Evolutionary conservation across 1,140 invertebrate species (phyloP), one percentile per base, ranked within the genome.

Genomic region (Meloidogyne hapla): DNA sequence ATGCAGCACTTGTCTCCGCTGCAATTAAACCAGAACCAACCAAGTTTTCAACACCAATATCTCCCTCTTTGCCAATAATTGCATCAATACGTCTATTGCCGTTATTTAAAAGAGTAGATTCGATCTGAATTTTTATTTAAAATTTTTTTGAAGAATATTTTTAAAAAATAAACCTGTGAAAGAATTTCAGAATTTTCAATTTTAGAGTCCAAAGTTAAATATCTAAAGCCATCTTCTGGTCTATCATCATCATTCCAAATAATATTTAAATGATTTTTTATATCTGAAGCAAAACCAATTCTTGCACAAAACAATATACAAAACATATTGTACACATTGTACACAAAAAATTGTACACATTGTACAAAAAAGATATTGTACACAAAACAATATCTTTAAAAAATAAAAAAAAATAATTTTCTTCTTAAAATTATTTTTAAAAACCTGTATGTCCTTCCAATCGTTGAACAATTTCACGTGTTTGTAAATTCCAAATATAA

Each of bases 401-500:
- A 5, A 73, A n/a, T 33, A 33, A 33, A 68, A n/a, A 10, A 45
- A 25, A n/a, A n/a, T n/a, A n/a, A n/a, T n/a, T n/a, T n/a, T n/a
- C n/a, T n/a, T n/a, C n/a, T n/a, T n/a, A n/a, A n/a, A n/a, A n/a
- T n/a, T n/a, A n/a, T n/a, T n/a, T n/a, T n/a, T 33, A 90, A 4
- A 33, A 33, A 93, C 93, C 93, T 85, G 94, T 95, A 87, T 98
- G 96, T 3, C 96, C 96, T 85, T 93, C 92, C 73, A 99, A 88
- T 89, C 95, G 95, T 89, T 99, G 97, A 66, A 99, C 97, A 79
- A 99, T 94, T 90, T 99, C 96, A 89, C 99, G 98, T 21, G 95
- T 96, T 87, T 99, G 96, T 72, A 99, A 90, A 90, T 99, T 99
- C 97, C 97, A 99, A 83, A 99, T 96, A 85, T 98, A 99, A 3